These are phyloP conservation scores for Drosophila seguyi DNA, from an alignment of 1,140 invertebrate species.

Conservation along the genomic window DNA sequence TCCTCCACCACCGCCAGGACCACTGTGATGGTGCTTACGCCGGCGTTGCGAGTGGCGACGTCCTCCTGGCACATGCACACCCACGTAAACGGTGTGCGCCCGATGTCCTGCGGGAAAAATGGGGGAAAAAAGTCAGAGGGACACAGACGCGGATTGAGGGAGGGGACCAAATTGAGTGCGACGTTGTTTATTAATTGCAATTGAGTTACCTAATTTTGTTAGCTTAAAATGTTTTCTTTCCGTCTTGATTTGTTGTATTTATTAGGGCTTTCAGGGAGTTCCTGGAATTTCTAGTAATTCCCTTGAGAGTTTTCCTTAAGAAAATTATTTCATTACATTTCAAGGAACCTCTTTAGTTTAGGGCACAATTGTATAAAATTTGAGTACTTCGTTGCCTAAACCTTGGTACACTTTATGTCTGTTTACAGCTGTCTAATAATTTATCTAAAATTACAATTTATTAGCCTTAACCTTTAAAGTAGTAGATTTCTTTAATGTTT, in stretches of 20 bases:
- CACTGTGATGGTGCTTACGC: constrained; percentile 90
- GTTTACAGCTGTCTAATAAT: neutral
- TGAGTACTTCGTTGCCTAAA: neutral
- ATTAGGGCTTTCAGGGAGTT: neutral
- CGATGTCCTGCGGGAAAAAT: constrained; percentile 90
- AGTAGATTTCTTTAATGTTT: neutral
- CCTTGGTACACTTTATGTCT: neutral
- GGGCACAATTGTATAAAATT: too few species aligned
- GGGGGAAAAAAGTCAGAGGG: constrained; percentile 24
- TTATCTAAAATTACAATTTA: neutral
- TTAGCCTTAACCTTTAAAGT: neutral
- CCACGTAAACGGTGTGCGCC: constrained; percentile 95
- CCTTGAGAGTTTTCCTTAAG: neutral
- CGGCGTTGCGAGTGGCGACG: constrained; percentile 91
- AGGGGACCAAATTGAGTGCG: constrained; percentile 29
- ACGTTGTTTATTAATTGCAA: constrained; percentile 49
- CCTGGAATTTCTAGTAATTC: neutral
- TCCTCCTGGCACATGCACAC: constrained; percentile 92
- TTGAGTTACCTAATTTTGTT: constrained; percentile 38
- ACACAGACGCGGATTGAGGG: neutral
- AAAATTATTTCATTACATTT: neutral
- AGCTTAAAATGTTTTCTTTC: constrained; percentile 16
- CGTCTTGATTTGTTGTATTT: constrained; percentile 1
- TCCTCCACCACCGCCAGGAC: constrained; percentile 46
- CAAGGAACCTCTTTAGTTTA: too few species aligned